phyloP scores from a whole-genome alignment of 2,888 invertebrate genomes.

The Lycophotia porphyrea region DNA sequence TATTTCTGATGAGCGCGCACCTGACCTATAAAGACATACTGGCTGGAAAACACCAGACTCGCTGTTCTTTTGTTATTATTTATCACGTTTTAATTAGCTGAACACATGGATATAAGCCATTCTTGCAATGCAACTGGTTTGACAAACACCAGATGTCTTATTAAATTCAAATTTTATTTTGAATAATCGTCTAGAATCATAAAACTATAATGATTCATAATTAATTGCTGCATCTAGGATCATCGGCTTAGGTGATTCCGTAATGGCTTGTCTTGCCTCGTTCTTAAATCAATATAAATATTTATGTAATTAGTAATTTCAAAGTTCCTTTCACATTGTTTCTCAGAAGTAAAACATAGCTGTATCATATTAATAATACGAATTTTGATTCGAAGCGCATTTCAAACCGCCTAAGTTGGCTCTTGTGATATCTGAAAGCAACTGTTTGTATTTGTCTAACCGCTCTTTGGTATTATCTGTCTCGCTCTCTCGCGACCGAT shows the following conservation, averaged over 20 bases:
- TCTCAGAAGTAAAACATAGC: neutral
- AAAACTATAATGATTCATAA: neutral
- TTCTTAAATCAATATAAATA: neutral
- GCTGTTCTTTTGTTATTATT: neutral
- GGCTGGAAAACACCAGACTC: slow-evolving; percentile 15
- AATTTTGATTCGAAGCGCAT: no score
- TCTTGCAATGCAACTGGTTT: slow-evolving; percentile 26
- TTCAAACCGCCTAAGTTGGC: no score
- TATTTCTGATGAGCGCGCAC: neutral
- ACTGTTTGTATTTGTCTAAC: no score
- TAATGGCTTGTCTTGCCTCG: neutral
- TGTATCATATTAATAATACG: no score
- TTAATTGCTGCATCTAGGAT: neutral
- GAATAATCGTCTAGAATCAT: neutral
- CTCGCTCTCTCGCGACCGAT: no score
- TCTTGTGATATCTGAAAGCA: no score
- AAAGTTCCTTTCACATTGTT: neutral
- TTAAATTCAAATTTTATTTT: slow-evolving; percentile 19
- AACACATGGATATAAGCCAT: neutral
- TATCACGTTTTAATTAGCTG: neutral
- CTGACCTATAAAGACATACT: neutral
- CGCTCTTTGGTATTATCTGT: no score
- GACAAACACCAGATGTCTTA: slow-evolving; percentile 10
- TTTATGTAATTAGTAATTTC: neutral
- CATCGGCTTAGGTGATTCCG: neutral